phyloP scores from a whole-genome alignment of 2,888 invertebrate genomes.

The Heterodera filipjevi region DNA sequence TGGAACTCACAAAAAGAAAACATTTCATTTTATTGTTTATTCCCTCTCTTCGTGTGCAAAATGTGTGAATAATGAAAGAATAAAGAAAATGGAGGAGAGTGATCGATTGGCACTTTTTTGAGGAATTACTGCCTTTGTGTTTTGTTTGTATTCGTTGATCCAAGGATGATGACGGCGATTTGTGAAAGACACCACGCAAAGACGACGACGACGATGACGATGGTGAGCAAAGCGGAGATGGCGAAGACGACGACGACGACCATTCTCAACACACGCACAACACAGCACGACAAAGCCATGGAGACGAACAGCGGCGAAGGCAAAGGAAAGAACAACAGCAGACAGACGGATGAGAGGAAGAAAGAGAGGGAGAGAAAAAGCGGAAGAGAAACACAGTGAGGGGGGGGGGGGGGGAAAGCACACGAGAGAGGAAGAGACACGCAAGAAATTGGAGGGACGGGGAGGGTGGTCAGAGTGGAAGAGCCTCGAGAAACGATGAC shows the following conservation, averaged over 20 bases:
- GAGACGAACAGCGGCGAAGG: neutral
- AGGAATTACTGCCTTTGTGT: neutral
- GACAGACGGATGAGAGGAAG: neutral
- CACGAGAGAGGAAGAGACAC: neutral
- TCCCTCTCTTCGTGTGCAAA: slow-evolving; percentile 9
- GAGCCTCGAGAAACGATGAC: slow-evolving; percentile 8
- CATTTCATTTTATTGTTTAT: neutral
- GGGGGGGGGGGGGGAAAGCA: neutral
- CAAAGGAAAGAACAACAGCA: too few relatives aligned
- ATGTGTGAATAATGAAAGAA: neutral
- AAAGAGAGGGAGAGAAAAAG: neutral
- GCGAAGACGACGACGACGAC: neutral
- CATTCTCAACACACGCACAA: neutral
- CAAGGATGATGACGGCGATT: slow-evolving; percentile 6
- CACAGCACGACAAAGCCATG: neutral
- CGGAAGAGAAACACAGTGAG: neutral
- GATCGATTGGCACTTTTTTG: neutral
- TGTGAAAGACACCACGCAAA: neutral
- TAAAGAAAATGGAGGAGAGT: neutral
- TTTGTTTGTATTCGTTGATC: neutral
- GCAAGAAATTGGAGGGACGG: too few relatives aligned
- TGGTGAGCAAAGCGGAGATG: neutral
- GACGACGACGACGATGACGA: neutral
- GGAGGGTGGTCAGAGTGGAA: slow-evolving; percentile 15
- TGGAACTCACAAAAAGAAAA: too few relatives aligned